These are phyloP conservation scores for Macrotus californicus DNA, from an alignment of 2,113 vertebrate species.

Conservation along the genomic window DNA sequence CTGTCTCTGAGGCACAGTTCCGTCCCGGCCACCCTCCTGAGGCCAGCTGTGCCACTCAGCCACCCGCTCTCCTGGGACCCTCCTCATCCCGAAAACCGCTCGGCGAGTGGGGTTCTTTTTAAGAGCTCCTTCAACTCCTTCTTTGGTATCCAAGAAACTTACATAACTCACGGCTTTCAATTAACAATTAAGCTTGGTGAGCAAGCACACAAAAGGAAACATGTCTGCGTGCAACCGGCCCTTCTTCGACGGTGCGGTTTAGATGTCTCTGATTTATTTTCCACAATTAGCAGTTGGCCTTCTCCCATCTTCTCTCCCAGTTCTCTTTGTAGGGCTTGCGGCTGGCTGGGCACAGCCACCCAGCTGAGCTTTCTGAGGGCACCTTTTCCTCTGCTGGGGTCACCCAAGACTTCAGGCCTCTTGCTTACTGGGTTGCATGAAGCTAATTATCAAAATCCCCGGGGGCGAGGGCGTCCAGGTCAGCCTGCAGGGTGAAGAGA, in stretches of 20 bases:
- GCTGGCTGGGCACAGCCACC: background rate
- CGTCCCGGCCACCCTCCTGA: background rate
- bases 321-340: background rate
- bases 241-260: slow-evolving; percentile 10
- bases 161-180: slow-evolving; percentile 27
- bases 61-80: background rate
- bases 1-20: background rate
- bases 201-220: background rate
- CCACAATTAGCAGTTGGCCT: slow-evolving; percentile 56
- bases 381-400: background rate
- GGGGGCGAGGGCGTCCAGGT: background rate
- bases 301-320: slow-evolving; percentile 26
- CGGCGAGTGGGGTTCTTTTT: background rate
- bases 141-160: slow-evolving; percentile 49
- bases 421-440: background rate
- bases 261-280: slow-evolving; percentile 59
- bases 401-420: background rate
- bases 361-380: background rate
- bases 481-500: background rate
- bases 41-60: background rate
- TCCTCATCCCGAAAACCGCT: background rate
- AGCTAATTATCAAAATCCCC: background rate
- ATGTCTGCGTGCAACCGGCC: slow-evolving; percentile 2
- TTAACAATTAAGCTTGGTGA: slow-evolving; percentile 27
- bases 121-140: background rate